Conservation (phyloP, 2,888 invertebrate species). For the Apamea anceps region DNA sequence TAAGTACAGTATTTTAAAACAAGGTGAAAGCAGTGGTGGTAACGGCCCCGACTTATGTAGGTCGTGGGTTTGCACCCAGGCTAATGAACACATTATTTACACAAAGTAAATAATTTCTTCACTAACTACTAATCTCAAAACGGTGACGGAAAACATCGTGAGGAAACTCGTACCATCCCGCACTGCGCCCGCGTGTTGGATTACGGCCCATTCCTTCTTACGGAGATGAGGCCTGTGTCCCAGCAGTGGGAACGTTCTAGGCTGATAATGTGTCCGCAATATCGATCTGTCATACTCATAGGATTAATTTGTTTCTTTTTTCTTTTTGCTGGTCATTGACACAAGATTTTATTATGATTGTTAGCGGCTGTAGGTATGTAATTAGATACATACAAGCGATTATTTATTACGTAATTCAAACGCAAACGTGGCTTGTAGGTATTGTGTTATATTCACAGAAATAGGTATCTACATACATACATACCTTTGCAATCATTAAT, state of each 20-base stretch:
- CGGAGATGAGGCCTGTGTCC: neutral
- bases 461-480: neutral
- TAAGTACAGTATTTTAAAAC: neutral
- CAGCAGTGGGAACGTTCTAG: neutral
- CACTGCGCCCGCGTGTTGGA: neutral
- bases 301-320: slow-evolving; percentile 15
- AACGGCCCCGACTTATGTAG: neutral
- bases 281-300: slow-evolving; percentile 1
- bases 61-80: neutral
- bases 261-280: neutral
- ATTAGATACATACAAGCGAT: slow-evolving; percentile 42
- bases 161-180: neutral
- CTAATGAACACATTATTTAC: too few relatives aligned
- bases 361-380: slow-evolving; percentile 43
- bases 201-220: neutral
- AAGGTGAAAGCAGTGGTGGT: neutral
- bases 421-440: slow-evolving; percentile 8
- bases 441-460: slow-evolving; percentile 26
- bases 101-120: too few relatives aligned
- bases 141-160: neutral
- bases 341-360: slow-evolving; percentile 48
- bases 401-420: slow-evolving; percentile 53
- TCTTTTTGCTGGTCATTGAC: slow-evolving; percentile 57
- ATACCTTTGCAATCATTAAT: neutral
- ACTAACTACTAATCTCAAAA: neutral